These are phyloP conservation scores for Apodemia hepburni DNA, from an alignment of 2,888 invertebrate genomes.

Conservation along the genomic window DNA sequence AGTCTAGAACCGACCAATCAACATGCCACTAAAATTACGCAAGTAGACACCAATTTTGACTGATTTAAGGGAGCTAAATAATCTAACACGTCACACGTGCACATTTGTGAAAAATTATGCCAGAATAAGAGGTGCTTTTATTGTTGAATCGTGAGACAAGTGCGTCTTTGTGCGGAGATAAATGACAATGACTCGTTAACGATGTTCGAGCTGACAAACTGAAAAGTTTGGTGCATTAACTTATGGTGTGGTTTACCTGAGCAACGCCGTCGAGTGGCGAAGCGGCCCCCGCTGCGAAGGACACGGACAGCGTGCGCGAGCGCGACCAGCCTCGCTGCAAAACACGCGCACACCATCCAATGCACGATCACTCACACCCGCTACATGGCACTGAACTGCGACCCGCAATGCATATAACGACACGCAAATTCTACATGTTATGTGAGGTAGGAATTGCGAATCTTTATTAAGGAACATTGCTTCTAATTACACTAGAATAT, in stretches of 20 bases:
- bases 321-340: constrained; percentile 91
- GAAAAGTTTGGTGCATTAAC: constrained; percentile 1
- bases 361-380: constrained; percentile 19
- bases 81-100: background rate
- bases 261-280: constrained; percentile 89
- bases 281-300: constrained; percentile 88
- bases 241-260: constrained; percentile 56
- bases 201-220: background rate
- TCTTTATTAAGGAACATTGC: background rate
- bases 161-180: background rate
- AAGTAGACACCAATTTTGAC: background rate
- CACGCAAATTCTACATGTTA: background rate
- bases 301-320: constrained; percentile 93
- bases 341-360: constrained; percentile 80
- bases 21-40: background rate
- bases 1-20: background rate
- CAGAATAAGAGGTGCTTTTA: background rate
- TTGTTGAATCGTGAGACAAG: background rate
- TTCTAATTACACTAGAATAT: background rate
- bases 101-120: background rate
- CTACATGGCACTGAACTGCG: constrained; percentile 10
- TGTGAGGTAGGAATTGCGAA: background rate
- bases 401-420: constrained; percentile 9
- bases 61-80: background rate
- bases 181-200: background rate